phyloP scores from a whole-genome alignment of 1,140 invertebrate species.

The Atta texana region DNA sequence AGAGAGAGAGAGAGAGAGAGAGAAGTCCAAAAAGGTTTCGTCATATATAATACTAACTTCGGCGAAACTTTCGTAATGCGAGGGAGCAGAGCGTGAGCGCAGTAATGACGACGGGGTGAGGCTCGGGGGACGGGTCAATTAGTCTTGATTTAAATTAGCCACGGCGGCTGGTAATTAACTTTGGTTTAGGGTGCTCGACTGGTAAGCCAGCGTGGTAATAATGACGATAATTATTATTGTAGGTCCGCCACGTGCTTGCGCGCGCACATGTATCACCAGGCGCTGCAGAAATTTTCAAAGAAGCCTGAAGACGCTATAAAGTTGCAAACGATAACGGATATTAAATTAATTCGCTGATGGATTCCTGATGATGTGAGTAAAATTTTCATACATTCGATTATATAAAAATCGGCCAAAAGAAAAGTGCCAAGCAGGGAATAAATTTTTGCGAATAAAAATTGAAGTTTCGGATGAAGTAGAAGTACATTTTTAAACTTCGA shows the following conservation, averaged over 20 bases:
- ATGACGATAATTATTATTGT: constrained; percentile 77
- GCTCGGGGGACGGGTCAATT: constrained; percentile 79
- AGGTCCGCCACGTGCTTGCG: constrained; percentile 37
- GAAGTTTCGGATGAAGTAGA: neutral
- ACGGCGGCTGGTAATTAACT: constrained; percentile 82
- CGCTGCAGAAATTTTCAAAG: constrained; percentile 34
- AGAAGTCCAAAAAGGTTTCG: constrained; percentile 10
- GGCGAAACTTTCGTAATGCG: constrained; percentile 80
- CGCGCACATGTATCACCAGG: constrained; percentile 6
- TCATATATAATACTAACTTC: constrained; percentile 76
- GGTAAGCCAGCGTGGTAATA: constrained; percentile 73
- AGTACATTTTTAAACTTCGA: neutral
- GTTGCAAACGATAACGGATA: constrained; percentile 44
- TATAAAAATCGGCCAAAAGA: neutral
- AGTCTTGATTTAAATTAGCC: constrained; percentile 84
- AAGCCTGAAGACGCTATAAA: constrained; percentile 12
- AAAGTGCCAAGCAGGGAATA: neutral
- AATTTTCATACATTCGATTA: constrained; percentile 22
- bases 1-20: constrained; percentile 3
- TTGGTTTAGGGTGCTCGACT: constrained; percentile 74
- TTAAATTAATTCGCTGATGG: constrained; percentile 40
- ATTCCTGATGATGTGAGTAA: neutral
- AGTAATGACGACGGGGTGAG: constrained; percentile 58
- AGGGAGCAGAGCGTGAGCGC: constrained; percentile 53
- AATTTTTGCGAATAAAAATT: constrained; percentile 12